These are phyloP conservation scores for Decapterus maruadsi DNA, from an alignment of 2,797 vertebrate genomes.

Conservation along the genomic window DNA sequence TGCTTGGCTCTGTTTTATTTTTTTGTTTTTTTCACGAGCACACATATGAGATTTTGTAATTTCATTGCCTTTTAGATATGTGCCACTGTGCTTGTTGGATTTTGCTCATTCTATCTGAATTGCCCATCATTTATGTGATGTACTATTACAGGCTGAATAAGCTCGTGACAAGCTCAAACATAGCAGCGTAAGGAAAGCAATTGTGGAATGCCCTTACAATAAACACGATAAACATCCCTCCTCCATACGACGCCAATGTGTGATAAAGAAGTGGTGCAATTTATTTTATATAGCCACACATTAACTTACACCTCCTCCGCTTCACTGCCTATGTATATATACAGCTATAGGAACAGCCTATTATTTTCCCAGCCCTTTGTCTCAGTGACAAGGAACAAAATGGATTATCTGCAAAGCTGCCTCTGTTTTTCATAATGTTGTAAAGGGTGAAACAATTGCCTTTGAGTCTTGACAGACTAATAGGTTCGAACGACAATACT, in stretches of 20 bases:
- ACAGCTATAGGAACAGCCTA: background rate
- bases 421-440: slow-evolving; percentile 32
- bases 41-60: slow-evolving; percentile 11
- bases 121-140: slow-evolving; percentile 15
- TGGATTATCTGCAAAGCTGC: slow-evolving; percentile 27
- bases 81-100: background rate
- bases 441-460: slow-evolving; percentile 23
- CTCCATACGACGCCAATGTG: background rate
- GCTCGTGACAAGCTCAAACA: background rate
- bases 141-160: slow-evolving; percentile 5
- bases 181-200: background rate
- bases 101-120: slow-evolving; percentile 7
- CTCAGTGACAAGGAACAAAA: slow-evolving; percentile 13
- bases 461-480: slow-evolving; percentile 50
- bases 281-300: background rate
- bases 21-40: slow-evolving; percentile 8
- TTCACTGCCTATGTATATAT: background rate
- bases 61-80: background rate
- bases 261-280: background rate
- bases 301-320: background rate
- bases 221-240: background rate
- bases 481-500: slow-evolving; percentile 51
- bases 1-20: slow-evolving; percentile 5
- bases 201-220: background rate
- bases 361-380: background rate